Conservation (phyloP, 2,888 invertebrate genomes). For the Drosophila tripunctata region DNA sequence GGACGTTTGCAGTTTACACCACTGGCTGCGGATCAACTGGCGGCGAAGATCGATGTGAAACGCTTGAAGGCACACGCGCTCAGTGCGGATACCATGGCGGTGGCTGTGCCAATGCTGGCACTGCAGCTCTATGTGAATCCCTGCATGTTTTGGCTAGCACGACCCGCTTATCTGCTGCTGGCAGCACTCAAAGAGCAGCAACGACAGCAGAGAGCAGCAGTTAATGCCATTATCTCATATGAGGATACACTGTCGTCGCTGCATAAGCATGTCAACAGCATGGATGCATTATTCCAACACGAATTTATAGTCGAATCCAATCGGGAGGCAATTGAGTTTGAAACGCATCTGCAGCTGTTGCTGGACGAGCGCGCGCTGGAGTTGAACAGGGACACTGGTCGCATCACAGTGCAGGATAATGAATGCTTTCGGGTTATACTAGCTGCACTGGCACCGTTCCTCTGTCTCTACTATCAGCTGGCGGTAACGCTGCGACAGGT, state of each 20-base stretch:
- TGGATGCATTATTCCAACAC: slow-evolving; percentile 86
- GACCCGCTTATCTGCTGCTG: slow-evolving; percentile 87
- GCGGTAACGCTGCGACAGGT: slow-evolving; percentile 86
- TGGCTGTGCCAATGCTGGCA: slow-evolving; percentile 89
- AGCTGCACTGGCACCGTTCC: slow-evolving; percentile 87
- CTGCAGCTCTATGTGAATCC: slow-evolving; percentile 92
- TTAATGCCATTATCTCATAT: slow-evolving; percentile 14
- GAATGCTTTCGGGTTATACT: slow-evolving; percentile 85
- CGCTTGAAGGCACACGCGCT: slow-evolving; percentile 87
- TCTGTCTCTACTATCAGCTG: slow-evolving; percentile 86
- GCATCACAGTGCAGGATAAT: slow-evolving; percentile 67
- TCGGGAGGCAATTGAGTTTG: slow-evolving; percentile 85
- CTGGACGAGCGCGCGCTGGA: slow-evolving; percentile 68
- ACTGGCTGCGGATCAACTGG: slow-evolving; percentile 76
- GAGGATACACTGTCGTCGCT: slow-evolving; percentile 51
- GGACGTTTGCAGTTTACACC: slow-evolving; percentile 76
- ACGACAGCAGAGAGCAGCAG: slow-evolving; percentile 42
- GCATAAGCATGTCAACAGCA: slow-evolving; percentile 56
- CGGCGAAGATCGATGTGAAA: slow-evolving; percentile 82
- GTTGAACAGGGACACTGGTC: slow-evolving; percentile 79
- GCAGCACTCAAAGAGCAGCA: slow-evolving; percentile 80
- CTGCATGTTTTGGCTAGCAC: slow-evolving; percentile 88
- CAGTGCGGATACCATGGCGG: slow-evolving; percentile 88
- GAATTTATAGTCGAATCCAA: slow-evolving; percentile 88
- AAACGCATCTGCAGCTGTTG: slow-evolving; percentile 81